Evolutionary conservation across 2,113 vertebrate species (phyloP), one percentile per base, ranked within the genome.

Genomic region (Piliocolobus tephrosceles): DNA sequence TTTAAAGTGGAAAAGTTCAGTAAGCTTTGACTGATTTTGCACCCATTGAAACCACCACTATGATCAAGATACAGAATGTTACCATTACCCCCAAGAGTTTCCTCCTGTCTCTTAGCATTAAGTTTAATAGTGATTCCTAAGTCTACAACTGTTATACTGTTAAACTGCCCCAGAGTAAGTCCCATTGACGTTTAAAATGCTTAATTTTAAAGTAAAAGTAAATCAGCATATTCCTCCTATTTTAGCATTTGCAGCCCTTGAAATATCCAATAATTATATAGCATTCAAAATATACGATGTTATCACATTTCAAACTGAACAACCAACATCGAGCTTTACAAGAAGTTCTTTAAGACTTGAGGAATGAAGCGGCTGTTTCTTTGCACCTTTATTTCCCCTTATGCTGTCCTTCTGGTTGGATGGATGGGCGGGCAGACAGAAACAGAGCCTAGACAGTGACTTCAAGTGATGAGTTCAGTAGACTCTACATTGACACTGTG

Each of bases 221-320:
- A 90, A 52, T 91, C 27, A 23, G 5, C 27, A 66, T 90, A 87
- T 52, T 83, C 11, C 40, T 14, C 91, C 27, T 81, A 6, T 57
- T 92, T 97, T 78, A 35, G 30, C 22, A 47, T 92, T 79, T 38
- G 12, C 43, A 96, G 84, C 72, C 40, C 87, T 93, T 64, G 7
- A 84, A 66, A 81, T 89, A 90, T 27, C 40, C 58, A 87, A 0
- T 79, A 32, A 91, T 85, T 85, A 91, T 35, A 14, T 83, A 70
- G 68, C 25, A 68, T 92, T 94, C 35, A 86, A 95, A 95, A 96
- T 87, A 89, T 47, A 6, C 76, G 25, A 78, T 85, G n/a, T 58
- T 88, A 75, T 58, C 30, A 61, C 4, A 57, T 88, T 95, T 88
- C 47, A 87, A 47, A 70, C 27, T 75, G 58, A 96, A 45, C 8